Evolutionary conservation across 2,888 invertebrate genomes (phyloP).

Genomic region (Microctonus aethiopoides): DNA sequence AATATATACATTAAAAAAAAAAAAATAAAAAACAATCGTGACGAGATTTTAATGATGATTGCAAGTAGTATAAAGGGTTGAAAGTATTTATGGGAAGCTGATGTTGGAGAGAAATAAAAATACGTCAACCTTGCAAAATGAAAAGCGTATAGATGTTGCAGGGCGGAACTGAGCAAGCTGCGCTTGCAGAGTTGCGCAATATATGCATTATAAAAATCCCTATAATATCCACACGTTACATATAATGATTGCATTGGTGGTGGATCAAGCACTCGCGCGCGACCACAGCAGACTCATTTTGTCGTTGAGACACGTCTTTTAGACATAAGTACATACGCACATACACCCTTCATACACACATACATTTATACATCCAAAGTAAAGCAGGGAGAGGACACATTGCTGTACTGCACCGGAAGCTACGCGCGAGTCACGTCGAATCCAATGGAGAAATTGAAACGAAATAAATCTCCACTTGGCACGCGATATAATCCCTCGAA

Average conservation of each 20-base stretch:
- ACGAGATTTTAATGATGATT: not conserved
- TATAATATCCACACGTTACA: not conserved
- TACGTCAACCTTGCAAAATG: conserved; percentile 18
- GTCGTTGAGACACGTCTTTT: conserved; percentile 45
- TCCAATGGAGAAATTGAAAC: not conserved
- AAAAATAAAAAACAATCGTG: not conserved
- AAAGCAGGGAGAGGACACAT: conserved; percentile 7
- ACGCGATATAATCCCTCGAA: not conserved
- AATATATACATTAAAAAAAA: too few species aligned
- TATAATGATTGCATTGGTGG: not conserved
- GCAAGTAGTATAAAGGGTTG: not conserved
- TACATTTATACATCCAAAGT: too few species aligned
- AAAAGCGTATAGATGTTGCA: conserved; percentile 32
- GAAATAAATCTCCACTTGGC: not conserved
- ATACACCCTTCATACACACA: too few species aligned
- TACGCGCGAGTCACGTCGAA: not conserved
- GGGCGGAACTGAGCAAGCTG: conserved; percentile 66
- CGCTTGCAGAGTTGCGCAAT: conserved; percentile 63
- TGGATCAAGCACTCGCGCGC: conserved; percentile 36
- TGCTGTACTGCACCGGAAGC: not conserved
- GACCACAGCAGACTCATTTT: conserved; percentile 45
- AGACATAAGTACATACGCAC: not conserved
- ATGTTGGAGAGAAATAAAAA: not conserved
- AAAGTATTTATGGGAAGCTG: not conserved
- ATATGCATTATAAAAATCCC: not conserved